Evolutionary conservation across 2,113 vertebrate species (phyloP).

Genomic region (Ammospiza nelsoni): DNA sequence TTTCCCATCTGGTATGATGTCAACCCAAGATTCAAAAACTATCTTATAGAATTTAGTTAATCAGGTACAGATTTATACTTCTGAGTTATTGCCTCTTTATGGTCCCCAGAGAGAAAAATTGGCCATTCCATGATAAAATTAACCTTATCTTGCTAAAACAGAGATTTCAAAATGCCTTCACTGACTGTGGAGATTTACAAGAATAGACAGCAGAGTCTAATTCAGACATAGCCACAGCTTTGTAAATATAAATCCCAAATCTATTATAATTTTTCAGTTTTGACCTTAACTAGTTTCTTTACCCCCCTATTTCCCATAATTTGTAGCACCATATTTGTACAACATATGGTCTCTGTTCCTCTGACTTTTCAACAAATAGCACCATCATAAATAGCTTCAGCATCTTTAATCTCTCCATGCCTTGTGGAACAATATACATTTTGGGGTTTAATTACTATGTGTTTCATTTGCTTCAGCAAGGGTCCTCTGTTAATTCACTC

Average conservation of each 20-base stretch:
- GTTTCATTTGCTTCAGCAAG: background rate
- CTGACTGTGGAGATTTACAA: background rate
- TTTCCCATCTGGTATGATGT: background rate
- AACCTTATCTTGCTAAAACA: background rate
- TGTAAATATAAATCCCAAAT: background rate
- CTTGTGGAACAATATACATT: background rate
- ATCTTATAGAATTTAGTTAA: background rate
- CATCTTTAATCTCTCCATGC: background rate
- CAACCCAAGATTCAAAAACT: background rate
- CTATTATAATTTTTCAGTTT: background rate
- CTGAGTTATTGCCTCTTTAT: background rate
- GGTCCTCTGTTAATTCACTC: background rate
- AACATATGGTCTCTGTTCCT: background rate
- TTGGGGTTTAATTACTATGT: background rate
- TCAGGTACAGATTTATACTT: background rate
- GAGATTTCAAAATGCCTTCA: background rate
- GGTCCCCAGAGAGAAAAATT: background rate
- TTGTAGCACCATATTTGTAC: background rate
- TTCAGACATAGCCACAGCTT: background rate
- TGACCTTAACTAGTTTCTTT: background rate
- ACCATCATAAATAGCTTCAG: background rate
- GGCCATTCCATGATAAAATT: background rate
- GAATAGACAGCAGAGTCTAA: background rate
- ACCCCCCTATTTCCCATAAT: background rate
- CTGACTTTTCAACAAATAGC: background rate